These are phyloP conservation scores for Nerophis ophidion DNA, from an alignment of 2,113 vertebrate species.

Conservation along the genomic window DNA sequence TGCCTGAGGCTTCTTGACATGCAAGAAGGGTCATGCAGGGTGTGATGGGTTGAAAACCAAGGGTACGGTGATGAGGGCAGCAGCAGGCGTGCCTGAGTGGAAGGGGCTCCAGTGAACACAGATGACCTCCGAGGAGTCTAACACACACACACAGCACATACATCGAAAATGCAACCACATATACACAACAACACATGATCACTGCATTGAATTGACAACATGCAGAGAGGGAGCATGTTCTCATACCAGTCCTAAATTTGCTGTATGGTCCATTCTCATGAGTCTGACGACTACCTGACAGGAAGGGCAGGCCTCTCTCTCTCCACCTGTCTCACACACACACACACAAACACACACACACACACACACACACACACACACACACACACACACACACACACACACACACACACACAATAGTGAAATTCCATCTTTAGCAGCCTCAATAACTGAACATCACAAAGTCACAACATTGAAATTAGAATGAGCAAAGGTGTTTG, in stretches of 20 bases:
- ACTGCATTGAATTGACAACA: constrained; percentile 27
- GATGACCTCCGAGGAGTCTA: constrained; percentile 56
- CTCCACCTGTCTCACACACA: constrained; percentile 74
- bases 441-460: constrained; percentile 4
- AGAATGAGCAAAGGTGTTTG: not conserved
- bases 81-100: constrained; percentile 51
- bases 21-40: constrained; percentile 42
- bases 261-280: constrained; percentile 75
- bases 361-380: constrained; percentile 15
- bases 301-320: constrained; percentile 72
- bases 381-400: too few relatives aligned
- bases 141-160: constrained; percentile 33
- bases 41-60: constrained; percentile 52
- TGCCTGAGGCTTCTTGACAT: constrained; percentile 17
- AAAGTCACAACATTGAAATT: constrained; percentile 4
- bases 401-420: constrained; percentile 14
- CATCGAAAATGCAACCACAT: constrained; percentile 2
- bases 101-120: constrained; percentile 64
- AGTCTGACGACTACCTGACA: constrained; percentile 51
- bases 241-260: constrained; percentile 80
- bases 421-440: constrained; percentile 9
- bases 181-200: constrained; percentile 15
- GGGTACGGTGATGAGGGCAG: constrained; percentile 51
- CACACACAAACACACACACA: constrained; percentile 14
- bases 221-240: not conserved